phyloP scores from a whole-genome alignment of 2,113 vertebrate species.

The Salminus brasiliensis region DNA sequence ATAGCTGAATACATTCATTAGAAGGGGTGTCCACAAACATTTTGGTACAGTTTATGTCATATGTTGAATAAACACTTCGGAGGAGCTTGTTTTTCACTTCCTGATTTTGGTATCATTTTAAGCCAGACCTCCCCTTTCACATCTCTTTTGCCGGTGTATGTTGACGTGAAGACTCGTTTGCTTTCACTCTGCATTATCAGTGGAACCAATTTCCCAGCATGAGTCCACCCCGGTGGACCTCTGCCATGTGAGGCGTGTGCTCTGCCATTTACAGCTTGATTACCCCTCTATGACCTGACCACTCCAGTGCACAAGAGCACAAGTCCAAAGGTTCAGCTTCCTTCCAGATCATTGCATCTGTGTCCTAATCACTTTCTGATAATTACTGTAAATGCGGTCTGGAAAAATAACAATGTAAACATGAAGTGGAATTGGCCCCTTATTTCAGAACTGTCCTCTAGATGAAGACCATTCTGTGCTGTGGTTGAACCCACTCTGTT shows the following conservation, averaged over 20 bases:
- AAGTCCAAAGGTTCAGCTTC: conserved; percentile 45
- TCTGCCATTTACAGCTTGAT: conserved; percentile 63
- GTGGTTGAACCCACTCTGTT: neutral
- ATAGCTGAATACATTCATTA: too few species aligned
- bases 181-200: neutral
- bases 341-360: conserved; percentile 3
- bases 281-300: conserved; percentile 25
- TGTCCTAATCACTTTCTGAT: neutral
- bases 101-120: neutral
- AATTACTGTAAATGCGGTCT: neutral
- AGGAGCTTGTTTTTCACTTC: neutral
- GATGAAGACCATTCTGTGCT: neutral
- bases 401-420: neutral
- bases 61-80: neutral
- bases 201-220: neutral
- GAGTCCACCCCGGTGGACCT: neutral
- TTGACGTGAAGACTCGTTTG: neutral
- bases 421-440: neutral
- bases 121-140: neutral
- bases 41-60: neutral
- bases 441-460: neutral
- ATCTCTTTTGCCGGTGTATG: neutral
- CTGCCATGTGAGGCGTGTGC: neutral
- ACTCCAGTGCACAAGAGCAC: neutral
- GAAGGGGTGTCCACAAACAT: too few species aligned